Percentiles rank a stretch among this genome's conserved stretches.
Evolutionary conservation across 2,113 vertebrate genomes (phyloP).

Genomic region (Hyperoodon ampullatus): DNA sequence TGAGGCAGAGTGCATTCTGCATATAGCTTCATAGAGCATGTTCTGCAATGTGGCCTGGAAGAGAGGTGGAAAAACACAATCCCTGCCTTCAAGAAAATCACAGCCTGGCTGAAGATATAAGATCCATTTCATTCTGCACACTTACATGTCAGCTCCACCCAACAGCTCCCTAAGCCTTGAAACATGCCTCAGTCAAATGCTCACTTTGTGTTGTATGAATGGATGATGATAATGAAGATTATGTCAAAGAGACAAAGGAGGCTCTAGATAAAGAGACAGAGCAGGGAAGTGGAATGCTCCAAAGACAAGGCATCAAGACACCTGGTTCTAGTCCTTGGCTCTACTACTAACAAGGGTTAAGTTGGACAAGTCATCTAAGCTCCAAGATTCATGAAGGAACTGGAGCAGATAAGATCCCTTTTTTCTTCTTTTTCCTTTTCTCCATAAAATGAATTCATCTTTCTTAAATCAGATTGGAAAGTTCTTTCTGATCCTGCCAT

Average conservation of each 20-base stretch:
- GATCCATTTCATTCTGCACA: background rate
- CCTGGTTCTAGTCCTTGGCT: background rate
- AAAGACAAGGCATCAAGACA: background rate
- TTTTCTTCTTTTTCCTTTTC: conserved; percentile 46
- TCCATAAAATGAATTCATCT: conserved; percentile 30
- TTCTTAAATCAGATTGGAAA: conserved; percentile 35
- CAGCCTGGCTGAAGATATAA: background rate
- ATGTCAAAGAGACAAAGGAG: background rate
- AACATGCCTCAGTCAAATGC: background rate
- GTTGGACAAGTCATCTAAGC: background rate
- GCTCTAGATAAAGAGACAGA: background rate
- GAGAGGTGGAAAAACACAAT: background rate
- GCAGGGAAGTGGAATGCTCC: background rate
- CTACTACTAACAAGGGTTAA: background rate
- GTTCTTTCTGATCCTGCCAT: conserved; percentile 39
- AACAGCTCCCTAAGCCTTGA: background rate
- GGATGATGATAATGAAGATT: background rate
- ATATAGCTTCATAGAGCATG: background rate
- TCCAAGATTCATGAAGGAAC: background rate
- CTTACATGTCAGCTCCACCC: background rate
- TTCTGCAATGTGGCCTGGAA: background rate
- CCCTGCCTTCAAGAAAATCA: conserved; percentile 2
- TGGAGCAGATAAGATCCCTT: background rate
- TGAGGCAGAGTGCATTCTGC: background rate
- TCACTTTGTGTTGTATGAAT: background rate